phyloP scores from a whole-genome alignment of 2,888 invertebrate species.

The Epistrophe grossulariae region DNA sequence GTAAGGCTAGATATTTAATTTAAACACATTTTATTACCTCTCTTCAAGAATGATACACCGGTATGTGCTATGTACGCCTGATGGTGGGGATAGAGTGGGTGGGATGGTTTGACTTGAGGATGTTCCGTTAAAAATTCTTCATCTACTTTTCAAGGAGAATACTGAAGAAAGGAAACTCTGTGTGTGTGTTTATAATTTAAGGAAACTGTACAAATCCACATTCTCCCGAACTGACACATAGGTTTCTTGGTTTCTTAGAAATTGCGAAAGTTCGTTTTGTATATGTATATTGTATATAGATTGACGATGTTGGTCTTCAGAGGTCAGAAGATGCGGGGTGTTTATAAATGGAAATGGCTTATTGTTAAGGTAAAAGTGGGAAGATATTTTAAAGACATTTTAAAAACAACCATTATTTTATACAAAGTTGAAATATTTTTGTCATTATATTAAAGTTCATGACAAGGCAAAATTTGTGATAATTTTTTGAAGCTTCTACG shows the following conservation, averaged over 20 bases:
- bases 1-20: conserved; percentile 84
- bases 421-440: background rate
- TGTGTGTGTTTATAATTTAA: conserved; percentile 63
- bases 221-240: conserved; percentile 1
- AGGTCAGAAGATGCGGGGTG: background rate
- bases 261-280: conserved; percentile 20
- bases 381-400: background rate
- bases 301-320: background rate
- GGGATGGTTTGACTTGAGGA: background rate
- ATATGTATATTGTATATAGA: no score
- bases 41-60: background rate
- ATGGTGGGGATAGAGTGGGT: background rate
- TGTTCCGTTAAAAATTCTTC: conserved; percentile 34
- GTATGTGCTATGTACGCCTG: no score
- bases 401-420: background rate
- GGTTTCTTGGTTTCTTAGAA: conserved; percentile 18
- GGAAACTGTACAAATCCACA: conserved; percentile 29
- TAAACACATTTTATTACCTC: conserved; percentile 38
- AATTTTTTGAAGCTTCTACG: background rate
- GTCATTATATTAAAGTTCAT: background rate
- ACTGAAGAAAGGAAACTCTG: conserved; percentile 23
- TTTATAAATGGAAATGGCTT: background rate
- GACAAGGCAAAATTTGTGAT: background rate
- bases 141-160: conserved; percentile 13
- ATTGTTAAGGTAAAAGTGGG: background rate